Evolutionary conservation across 2,888 invertebrate genomes (phyloP), one percentile per base, ranked within the genome.

Genomic region (Orthonevra nobilis): DNA sequence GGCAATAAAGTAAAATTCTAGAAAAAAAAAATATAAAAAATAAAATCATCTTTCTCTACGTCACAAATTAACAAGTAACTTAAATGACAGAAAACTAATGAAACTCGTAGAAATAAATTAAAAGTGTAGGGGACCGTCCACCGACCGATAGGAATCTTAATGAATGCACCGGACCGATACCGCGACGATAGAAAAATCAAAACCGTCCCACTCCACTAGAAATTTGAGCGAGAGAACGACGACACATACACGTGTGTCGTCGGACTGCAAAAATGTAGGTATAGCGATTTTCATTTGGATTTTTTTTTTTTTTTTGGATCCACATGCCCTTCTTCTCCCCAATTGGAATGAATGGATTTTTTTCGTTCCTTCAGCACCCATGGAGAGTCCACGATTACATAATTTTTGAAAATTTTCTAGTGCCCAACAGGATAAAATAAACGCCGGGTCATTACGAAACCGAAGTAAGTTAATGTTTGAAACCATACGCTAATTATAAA

Each of bases 401-500:
- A 79, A 79, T 48, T 32, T 54, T 32, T 15, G 58, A 70, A 61
- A 70, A 72, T 60, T 17, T 42, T 42, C 14, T 30, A 36, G 12
- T 19, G 36, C 36, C 32, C 17, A 10, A 23, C 38, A 58, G 32
- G 20, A 52, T 34, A 28, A 20, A 50, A 23, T 28, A 54, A 66
- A 52, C 12, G 38, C 44, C 69, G 61, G 70, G 44, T 15, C n/a
- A 54, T 75, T 75, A 70, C 32, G 42, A 70, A 40, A 70, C 42
- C 7, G 2, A 63, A 7, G 54, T 14, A 19, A 68, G 19, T n/a
- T 19, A 6, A 1, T 36, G 19, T 63, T 26, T 28, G 4, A 9
- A 20, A 46, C n/a, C n/a, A n/a, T n/a, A n/a, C n/a, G n/a, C n/a
- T n/a, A n/a, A n/a, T n/a, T n/a, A n/a, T n/a, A n/a, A 34, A 14